Evolutionary conservation across 2,888 invertebrate genomes (phyloP), one percentile per base, ranked within the genome.

Genomic region (Lysandra bellargus): DNA sequence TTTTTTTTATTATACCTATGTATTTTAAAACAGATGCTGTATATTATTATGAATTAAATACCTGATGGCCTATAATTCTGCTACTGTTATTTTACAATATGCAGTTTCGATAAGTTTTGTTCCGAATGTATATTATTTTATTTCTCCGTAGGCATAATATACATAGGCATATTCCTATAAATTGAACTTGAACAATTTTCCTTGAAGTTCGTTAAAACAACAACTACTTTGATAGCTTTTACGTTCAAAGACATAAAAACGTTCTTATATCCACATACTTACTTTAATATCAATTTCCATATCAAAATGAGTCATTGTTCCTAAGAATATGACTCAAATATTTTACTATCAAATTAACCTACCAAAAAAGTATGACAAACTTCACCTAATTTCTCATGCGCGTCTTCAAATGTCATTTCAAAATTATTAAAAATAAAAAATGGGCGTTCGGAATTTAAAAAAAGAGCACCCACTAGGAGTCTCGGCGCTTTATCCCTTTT

Each of bases 381-480:
- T 30, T 76, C 30, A 57, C 75, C 17, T 44, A 64, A 37, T 75
- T 64, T 60, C 84, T 84, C 84, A 84, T 83, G 84, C 87, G 86
- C 86, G 89, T 88, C 91, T 91, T 91, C 91, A 92, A 91, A 89
- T 93, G 94, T 94, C 94, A 94, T 90, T 89, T 88, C 72, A 81
- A 84, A 91, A 90, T 89, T 89, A 90, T 90, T 88, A 88, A 88
- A 91, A 88, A 86, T 86, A 88, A 88, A 89, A 87, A 86, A 87
- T 85, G 82, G 76, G 78, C 79, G 79, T 81, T 79, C 82, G 82
- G 82, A 83, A 82, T 84, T 82, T 86, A 90, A 90, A 91, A 90
- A 89, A 87, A 83, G 87, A 83, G 90, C 93, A 91, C 91, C 92
- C 91, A 91, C 90, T 85, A 88, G 87, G 88, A 87, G 85, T 88